These are phyloP conservation scores for Salvelinus sp. DNA, from an alignment of 2,113 vertebrate species.

Conservation along the genomic window DNA sequence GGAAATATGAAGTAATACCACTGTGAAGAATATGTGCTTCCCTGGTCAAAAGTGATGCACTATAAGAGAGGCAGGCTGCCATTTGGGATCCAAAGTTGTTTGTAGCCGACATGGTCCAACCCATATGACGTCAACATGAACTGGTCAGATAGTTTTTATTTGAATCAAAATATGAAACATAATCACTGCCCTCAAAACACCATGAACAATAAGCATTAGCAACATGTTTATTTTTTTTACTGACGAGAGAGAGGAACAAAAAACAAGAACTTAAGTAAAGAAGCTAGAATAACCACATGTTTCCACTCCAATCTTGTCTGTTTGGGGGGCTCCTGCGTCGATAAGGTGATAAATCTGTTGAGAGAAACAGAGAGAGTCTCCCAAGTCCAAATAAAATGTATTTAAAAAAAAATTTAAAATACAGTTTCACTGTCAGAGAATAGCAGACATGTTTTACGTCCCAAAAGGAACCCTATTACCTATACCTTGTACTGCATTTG, in stretches of 20 bases:
- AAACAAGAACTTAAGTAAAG: constrained; percentile 33
- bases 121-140: constrained; percentile 31
- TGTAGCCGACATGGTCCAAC: constrained; percentile 47
- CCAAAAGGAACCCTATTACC: no score
- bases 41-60: no score
- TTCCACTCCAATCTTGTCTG: not conserved
- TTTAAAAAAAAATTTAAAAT: no score
- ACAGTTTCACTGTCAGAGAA: no score
- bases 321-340: not conserved
- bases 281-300: not conserved
- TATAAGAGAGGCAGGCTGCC: no score
- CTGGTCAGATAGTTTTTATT: constrained; percentile 20
- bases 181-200: constrained; percentile 42
- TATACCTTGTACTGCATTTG: no score
- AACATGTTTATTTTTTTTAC: constrained; percentile 51
- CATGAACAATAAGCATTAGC: constrained; percentile 61
- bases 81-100: constrained; percentile 9
- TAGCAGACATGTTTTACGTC: no score
- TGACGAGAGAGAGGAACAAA: constrained; percentile 48
- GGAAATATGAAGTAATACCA: not conserved
- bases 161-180: constrained; percentile 51
- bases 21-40: not conserved
- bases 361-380: no score
- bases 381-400: no score
- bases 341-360: not conserved